These are phyloP conservation scores for Notolabrus celidotus DNA, from an alignment of 2,797 vertebrate genomes.

Conservation along the genomic window DNA sequence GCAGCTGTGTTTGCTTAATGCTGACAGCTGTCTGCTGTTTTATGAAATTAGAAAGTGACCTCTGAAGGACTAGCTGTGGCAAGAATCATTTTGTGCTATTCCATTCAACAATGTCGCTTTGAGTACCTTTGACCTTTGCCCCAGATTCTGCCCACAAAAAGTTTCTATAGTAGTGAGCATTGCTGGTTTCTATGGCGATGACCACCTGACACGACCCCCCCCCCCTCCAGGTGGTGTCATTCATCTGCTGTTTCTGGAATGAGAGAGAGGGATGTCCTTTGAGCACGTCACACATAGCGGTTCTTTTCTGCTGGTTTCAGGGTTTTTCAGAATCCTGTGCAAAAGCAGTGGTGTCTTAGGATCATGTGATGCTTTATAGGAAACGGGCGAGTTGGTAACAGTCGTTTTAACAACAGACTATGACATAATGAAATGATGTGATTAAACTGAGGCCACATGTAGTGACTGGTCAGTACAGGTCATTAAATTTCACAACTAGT, in stretches of 20 bases:
- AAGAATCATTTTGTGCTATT: neutral
- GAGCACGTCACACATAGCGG: conserved; percentile 22
- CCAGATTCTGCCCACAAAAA: conserved; percentile 70
- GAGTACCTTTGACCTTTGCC: conserved; percentile 72
- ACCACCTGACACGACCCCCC: conserved; percentile 85
- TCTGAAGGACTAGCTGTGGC: neutral
- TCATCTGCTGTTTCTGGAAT: conserved; percentile 85
- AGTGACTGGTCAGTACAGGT: neutral
- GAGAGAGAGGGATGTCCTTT: conserved; percentile 64
- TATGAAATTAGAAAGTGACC: neutral
- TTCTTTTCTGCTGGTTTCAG: conserved; percentile 46
- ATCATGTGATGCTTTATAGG: neutral
- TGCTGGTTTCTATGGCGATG: conserved; percentile 81
- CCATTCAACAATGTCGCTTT: conserved; percentile 19
- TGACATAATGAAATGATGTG: no score
- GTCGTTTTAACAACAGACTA: neutral
- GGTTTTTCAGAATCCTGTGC: conserved; percentile 13
- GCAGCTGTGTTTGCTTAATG: conserved; percentile 2
- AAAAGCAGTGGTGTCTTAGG: conserved; percentile 21
- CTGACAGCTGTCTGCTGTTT: neutral
- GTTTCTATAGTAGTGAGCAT: conserved; percentile 74
- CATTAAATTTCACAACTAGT: no score
- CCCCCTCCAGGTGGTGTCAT: conserved; percentile 81
- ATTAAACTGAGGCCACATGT: neutral
- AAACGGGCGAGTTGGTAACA: neutral